A percentile compares a stretch with the other conserved stretches of the same genome.
Conservation (phyloP, 2,888 invertebrate genomes). For the Stramonita haemastoma region DNA sequence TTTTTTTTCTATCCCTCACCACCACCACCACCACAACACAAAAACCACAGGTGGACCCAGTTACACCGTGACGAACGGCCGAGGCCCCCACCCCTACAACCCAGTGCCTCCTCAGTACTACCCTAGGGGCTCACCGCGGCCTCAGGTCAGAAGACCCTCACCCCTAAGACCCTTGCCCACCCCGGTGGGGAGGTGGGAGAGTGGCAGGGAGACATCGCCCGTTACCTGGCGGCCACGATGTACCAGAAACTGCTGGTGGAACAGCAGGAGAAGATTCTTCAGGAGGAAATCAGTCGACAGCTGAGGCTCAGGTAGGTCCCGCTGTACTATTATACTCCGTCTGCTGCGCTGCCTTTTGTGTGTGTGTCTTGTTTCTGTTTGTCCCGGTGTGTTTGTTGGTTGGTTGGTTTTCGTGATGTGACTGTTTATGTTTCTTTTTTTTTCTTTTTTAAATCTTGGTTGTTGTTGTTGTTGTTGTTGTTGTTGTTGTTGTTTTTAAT, state of each 20-base stretch:
- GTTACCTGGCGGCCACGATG: constrained; percentile 35
- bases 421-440: no score
- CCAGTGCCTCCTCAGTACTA: not conserved
- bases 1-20: no score
- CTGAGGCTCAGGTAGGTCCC: constrained; percentile 11
- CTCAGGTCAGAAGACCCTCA: not conserved
- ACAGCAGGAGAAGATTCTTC: constrained; percentile 20
- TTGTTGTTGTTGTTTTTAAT: no score
- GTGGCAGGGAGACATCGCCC: constrained; percentile 21
- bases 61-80: not conserved
- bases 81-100: not conserved
- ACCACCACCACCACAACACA: no score
- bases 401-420: no score
- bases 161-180: not conserved
- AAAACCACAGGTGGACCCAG: not conserved
- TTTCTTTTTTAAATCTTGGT: no score
- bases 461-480: no score
- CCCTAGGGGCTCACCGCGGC: not conserved
- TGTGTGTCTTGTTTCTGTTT: no score
- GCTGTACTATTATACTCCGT: not conserved
- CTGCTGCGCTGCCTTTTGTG: no score
- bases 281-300: constrained; percentile 11
- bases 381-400: no score
- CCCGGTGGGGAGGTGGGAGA: not conserved
- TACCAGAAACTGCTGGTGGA: constrained; percentile 34